A percentile compares a stretch with the other conserved stretches of the same genome.
Evolutionary conservation across 2,113 vertebrate genomes (phyloP).

Genomic region (Puma concolor): DNA sequence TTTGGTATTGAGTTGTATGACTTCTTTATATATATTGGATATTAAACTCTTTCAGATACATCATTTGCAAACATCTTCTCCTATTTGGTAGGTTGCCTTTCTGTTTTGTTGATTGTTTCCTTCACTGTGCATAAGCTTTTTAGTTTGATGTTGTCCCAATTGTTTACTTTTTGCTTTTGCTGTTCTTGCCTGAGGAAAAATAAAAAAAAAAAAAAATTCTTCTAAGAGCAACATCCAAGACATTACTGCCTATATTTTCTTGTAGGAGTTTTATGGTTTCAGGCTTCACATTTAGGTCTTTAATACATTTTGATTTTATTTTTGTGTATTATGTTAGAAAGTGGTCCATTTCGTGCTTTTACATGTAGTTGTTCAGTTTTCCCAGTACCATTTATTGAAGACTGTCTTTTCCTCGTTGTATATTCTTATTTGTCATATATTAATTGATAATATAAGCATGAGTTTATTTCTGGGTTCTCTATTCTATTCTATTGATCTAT

Average conservation of each 20-base stretch:
- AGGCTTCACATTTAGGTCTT: not conserved
- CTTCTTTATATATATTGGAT: not conserved
- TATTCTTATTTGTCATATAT: not conserved
- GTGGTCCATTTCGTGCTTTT: not conserved
- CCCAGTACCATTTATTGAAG: not conserved
- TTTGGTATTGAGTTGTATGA: not conserved
- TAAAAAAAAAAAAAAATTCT: not conserved
- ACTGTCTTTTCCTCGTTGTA: not conserved
- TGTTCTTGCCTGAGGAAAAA: not conserved
- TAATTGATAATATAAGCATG: not conserved
- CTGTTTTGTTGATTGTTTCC: not conserved
- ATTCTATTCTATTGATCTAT: not conserved
- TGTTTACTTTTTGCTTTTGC: not conserved
- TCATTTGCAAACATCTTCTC: not conserved
- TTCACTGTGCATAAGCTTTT: not conserved
- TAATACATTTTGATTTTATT: not conserved
- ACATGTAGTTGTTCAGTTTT: not conserved
- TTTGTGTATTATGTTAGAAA: not conserved
- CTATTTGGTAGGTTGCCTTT: not conserved
- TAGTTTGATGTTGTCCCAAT: not conserved
- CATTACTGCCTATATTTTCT: not conserved
- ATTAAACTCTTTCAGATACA: not conserved
- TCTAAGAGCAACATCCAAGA: not conserved
- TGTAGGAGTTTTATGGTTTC: not conserved
- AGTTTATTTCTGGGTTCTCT: not conserved